phyloP scores from a whole-genome alignment of 2,888 invertebrate species.

The Ectemnius continuus region DNA sequence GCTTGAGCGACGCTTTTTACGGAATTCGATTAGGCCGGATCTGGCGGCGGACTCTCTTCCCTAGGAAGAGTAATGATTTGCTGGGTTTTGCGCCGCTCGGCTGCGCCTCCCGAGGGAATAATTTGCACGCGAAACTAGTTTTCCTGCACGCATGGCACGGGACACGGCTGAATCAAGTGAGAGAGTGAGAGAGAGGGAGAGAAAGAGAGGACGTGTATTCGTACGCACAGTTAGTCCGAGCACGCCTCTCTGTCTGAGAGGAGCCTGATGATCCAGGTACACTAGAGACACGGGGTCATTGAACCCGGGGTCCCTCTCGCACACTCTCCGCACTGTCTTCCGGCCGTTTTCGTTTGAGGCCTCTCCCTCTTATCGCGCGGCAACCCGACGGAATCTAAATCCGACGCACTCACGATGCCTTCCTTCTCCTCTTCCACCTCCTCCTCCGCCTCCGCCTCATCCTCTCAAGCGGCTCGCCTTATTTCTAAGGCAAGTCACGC shows the following conservation, averaged over 20 bases:
- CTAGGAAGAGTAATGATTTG: conserved; percentile 8
- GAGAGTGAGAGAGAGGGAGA: neutral
- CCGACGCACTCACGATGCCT: conserved; percentile 5
- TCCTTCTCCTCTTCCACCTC: too few species aligned
- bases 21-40: too few species aligned
- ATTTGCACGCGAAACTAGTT: conserved; percentile 60
- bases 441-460: neutral
- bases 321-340: conserved; percentile 50
- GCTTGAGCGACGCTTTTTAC: too few species aligned
- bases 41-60: neutral
- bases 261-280: conserved; percentile 63
- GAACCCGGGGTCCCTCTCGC: conserved; percentile 53
- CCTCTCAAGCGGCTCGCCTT: neutral
- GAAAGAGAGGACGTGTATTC: conserved; percentile 25
- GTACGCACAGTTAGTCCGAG: conserved; percentile 57
- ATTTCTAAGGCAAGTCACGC: neutral
- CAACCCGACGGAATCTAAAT: conserved; percentile 42
- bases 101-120: conserved; percentile 45
- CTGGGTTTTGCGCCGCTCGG: conserved; percentile 26
- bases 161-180: neutral
- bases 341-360: conserved; percentile 53
- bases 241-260: conserved; percentile 44
- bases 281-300: conserved; percentile 58
- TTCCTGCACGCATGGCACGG: conserved; percentile 28
- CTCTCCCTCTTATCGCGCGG: conserved; percentile 42